Evolutionary conservation across 2,888 invertebrate species (phyloP), one percentile per base, ranked within the genome.

Genomic region (Busseola fusca): DNA sequence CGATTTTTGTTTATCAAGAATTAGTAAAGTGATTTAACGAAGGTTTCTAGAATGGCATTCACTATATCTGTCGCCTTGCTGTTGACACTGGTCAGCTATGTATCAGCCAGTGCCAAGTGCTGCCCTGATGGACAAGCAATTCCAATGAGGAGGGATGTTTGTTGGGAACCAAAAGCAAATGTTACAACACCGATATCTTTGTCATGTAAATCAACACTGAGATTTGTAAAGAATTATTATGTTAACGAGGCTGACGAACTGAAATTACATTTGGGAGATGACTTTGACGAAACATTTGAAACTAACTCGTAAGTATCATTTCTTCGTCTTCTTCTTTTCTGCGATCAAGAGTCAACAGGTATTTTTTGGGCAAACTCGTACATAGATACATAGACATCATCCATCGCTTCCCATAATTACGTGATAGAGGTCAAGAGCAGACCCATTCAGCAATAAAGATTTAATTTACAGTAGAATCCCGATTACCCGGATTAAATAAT

Each of bases 101-200:
- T 76, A 37, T 59, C 59, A n/a, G 72, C 70, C 18, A 69, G 59
- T 16, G 67, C 48, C 4, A 58, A 69, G 1, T 91, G 91, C 64
- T 91, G 91, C 58, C 79, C 85, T 0, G 56, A 72, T 0, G 82
- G 81, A 3, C 74, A 85, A 52, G 84, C 75, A 1, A 10, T 88
- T 9, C 68, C 87, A 3, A 58, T 37, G 27, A 84, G 56, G 48
- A 76, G 30, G 18, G 80, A 83, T 5, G 68, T 72, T 0, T 92
- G 92, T 63, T 91, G 89, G 89, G 81, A 90, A 3, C 87, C 86
- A 0, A 71, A 57, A n/a, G 34, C 74, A 0, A 89, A 91, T 42
- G 30, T 62, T 0, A 89, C 89, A 0, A 57, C 64, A 0, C 54
- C 78, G 0, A 67, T 82, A 6, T 42, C 71, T 14, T 58, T 90